Conservation (phyloP, 2,797 vertebrate genomes). For the Amblyopsis hoosieri region DNA sequence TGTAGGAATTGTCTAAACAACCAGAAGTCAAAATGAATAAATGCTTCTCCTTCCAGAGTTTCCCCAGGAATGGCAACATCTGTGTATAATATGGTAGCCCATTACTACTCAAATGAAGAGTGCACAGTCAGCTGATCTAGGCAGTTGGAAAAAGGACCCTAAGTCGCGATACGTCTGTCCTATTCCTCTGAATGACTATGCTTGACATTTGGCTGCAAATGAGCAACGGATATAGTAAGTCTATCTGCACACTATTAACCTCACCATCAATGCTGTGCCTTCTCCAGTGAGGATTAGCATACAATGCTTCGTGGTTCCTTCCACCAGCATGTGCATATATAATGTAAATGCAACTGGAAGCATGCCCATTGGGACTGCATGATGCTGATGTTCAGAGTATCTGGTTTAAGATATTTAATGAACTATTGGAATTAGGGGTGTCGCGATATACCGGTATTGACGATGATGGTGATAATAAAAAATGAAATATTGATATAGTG, state of each 20-base stretch:
- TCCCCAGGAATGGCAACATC: slow-evolving; percentile 12
- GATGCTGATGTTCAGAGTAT: neutral
- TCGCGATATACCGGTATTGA: too few relatives aligned
- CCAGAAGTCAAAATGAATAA: slow-evolving; percentile 6
- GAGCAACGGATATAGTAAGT: slow-evolving; percentile 10
- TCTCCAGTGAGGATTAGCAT: slow-evolving; percentile 3
- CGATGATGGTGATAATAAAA: too few relatives aligned
- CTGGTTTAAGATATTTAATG: neutral
- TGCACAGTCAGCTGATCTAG: slow-evolving; percentile 11
- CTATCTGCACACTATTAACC: slow-evolving; percentile 6
- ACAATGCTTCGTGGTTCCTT: slow-evolving; percentile 12
- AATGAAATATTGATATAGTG: too few relatives aligned
- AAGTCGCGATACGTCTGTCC: slow-evolving; percentile 28
- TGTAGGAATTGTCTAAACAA: neutral
- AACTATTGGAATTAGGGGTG: neutral
- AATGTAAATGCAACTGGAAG: slow-evolving; percentile 7
- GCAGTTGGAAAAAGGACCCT: slow-evolving; percentile 21
- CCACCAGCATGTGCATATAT: neutral
- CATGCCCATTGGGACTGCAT: slow-evolving; percentile 1
- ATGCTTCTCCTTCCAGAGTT: slow-evolving; percentile 12
- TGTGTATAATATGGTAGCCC: neutral
- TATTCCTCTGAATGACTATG: slow-evolving; percentile 35
- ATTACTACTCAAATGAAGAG: neutral
- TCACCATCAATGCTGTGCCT: slow-evolving; percentile 1
- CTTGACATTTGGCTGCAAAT: slow-evolving; percentile 47